Conservation (phyloP, 2,113 vertebrate species). For the Mastomys natalensis region DNA sequence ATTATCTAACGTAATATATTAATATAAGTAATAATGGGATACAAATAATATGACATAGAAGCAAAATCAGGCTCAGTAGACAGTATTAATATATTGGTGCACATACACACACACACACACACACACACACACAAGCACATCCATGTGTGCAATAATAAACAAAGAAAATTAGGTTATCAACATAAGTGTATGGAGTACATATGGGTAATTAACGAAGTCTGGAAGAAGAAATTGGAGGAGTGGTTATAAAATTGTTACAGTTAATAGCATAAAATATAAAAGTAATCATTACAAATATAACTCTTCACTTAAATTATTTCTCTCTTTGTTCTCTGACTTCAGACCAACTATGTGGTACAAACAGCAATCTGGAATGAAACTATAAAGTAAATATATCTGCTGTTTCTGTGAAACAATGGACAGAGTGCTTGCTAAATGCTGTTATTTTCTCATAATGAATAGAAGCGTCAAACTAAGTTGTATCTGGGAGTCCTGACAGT, state of each 20-base stretch:
- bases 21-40: neutral
- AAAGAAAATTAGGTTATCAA: neutral
- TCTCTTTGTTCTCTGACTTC: neutral
- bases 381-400: neutral
- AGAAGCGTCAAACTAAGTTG: neutral
- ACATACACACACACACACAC: neutral
- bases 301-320: neutral
- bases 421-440: neutral
- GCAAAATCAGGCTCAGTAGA: neutral
- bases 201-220: neutral
- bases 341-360: neutral
- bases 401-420: neutral
- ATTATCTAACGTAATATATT: neutral
- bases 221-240: neutral
- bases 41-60: neutral
- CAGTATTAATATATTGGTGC: neutral
- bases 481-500: neutral
- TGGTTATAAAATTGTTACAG: neutral
- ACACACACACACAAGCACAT: neutral
- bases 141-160: neutral
- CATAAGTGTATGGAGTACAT: neutral
- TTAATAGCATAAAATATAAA: neutral
- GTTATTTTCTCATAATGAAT: neutral
- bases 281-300: neutral
- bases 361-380: neutral